Evolutionary conservation across 2,888 invertebrate species (phyloP).

Genomic region (Elegia similella): DNA sequence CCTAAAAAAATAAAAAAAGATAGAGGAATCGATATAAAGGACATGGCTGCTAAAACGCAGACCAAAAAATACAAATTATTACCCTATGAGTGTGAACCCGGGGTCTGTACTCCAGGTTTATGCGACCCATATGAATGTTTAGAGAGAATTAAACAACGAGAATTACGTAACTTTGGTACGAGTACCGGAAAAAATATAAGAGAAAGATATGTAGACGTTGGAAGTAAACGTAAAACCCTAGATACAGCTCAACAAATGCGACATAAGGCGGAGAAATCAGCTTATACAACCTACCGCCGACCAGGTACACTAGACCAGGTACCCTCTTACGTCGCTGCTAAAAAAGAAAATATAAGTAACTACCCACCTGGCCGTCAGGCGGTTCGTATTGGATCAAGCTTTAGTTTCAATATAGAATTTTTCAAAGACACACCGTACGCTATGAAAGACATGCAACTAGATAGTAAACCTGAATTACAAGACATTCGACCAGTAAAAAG

Average conservation of each 20-base stretch:
- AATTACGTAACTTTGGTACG: constrained; percentile 21
- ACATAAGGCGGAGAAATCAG: neutral
- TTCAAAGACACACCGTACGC: constrained; percentile 22
- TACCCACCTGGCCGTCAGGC: constrained; percentile 19
- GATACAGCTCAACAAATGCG: neutral
- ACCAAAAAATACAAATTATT: constrained; percentile 20
- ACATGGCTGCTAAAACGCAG: neutral
- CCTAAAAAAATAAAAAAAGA: neutral
- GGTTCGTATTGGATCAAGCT: constrained; percentile 31
- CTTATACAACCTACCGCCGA: no score
- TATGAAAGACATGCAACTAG: no score
- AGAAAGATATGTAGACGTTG: neutral
- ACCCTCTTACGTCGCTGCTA: neutral
- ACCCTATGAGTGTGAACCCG: constrained; percentile 33
- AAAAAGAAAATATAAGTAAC: neutral
- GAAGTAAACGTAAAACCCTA: neutral
- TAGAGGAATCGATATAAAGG: neutral
- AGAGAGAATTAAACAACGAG: constrained; percentile 27
- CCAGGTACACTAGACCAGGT: neutral
- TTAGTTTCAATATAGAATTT: constrained; percentile 35
- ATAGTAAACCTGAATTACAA: no score
- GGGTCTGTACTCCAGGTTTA: constrained; percentile 28
- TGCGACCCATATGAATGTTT: constrained; percentile 34
- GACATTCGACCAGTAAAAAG: constrained; percentile 9
- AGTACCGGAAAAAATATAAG: constrained; percentile 18